Base-by-base conservation (phyloP, 35 echinoderm and acorn worm species). In the Apostichopus parvimensis region DNA sequence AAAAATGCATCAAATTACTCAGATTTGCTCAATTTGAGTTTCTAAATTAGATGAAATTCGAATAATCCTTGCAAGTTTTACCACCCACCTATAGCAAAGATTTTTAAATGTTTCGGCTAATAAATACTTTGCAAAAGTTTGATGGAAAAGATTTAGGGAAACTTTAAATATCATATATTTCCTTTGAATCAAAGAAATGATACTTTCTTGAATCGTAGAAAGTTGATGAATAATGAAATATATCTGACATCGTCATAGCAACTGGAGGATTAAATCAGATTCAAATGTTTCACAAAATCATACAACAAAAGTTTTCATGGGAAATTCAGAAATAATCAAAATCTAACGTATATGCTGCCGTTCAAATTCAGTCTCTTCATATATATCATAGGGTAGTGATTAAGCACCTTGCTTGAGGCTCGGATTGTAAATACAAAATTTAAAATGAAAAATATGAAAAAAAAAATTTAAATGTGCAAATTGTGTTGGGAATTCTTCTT, bases 381-480 rank as follows among this genome's bases (percentile, higher is more conserved):
- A 80, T 54, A 80, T 80, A 11, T 8, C 15, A 5, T 15, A 80
- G 5, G 2, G 28, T 53, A 53, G 17, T 0, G 1, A 34, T 80
- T 54, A 80, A 53, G 78, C 54, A 80, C 5, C 54, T 28, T 54
- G 22, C 54, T 54, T 34, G 52, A 28, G 54, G 28, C 78, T 54
- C 52, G 26, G 34, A 54, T 34, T 80, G 78, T 80, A 80, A 80
- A 80, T 80, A 80, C 52, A 28, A 80, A 80, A 80, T 1, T 80
- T 9, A 61, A 61, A 61, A 61, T 12, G 12, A 61, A 61, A 61
- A 61, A 61, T 45, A 61, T 12, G 12, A 61, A 61, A 61, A 61
- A 61, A 84, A 84, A 59, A 58, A 5, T 2, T 84, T 84, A 58
- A 55, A 84, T 84, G 81, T 84, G 81, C 81, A 84, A 84, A 59